Percentiles rank a stretch among this genome's conserved stretches.
phyloP scores from a whole-genome alignment of 2,113 vertebrate genomes.

The Verasper variegatus region DNA sequence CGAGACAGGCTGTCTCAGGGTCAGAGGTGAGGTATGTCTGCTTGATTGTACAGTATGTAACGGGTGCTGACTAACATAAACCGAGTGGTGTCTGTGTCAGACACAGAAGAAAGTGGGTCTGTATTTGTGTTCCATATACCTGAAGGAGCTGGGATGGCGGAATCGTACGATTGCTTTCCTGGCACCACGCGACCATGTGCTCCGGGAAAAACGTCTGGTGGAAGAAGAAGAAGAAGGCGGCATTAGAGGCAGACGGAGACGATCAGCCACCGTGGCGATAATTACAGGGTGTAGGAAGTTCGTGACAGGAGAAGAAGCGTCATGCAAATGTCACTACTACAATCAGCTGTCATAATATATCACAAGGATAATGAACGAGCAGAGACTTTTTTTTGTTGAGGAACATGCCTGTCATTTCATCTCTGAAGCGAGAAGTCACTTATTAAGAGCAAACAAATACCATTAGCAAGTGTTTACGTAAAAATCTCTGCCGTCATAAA shows the following conservation, averaged over 20 bases:
- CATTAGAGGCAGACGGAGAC: slow-evolving; percentile 30
- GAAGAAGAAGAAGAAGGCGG: slow-evolving; percentile 18
- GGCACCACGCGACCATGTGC: slow-evolving; percentile 97
- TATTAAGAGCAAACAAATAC: too few relatives aligned
- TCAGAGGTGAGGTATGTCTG: slow-evolving; percentile 72
- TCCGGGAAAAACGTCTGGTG: slow-evolving; percentile 96
- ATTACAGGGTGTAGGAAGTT: slow-evolving; percentile 42
- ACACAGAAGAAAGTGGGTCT: background rate
- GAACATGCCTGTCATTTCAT: slow-evolving; percentile 1
- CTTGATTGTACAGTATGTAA: slow-evolving; percentile 65
- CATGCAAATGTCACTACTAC: slow-evolving; percentile 44
- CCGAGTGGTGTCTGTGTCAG: slow-evolving; percentile 36
- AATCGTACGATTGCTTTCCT: slow-evolving; percentile 91
- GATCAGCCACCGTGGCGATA: slow-evolving; percentile 50
- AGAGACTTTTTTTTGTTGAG: background rate
- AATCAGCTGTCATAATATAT: slow-evolving; percentile 44
- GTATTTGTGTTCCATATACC: slow-evolving; percentile 79
- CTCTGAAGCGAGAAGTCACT: background rate
- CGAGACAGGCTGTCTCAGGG: slow-evolving; percentile 72
- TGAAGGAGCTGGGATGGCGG: slow-evolving; percentile 93
- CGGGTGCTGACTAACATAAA: slow-evolving; percentile 60
- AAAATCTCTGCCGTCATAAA: background rate
- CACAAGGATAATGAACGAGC: slow-evolving; percentile 1
- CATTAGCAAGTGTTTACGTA: background rate
- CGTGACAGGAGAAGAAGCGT: slow-evolving; percentile 38